Percentiles rank a stretch among this genome's conserved stretches.
phyloP scores from a whole-genome alignment of 2,113 vertebrate genomes.

The Eupsittula cactorum region DNA sequence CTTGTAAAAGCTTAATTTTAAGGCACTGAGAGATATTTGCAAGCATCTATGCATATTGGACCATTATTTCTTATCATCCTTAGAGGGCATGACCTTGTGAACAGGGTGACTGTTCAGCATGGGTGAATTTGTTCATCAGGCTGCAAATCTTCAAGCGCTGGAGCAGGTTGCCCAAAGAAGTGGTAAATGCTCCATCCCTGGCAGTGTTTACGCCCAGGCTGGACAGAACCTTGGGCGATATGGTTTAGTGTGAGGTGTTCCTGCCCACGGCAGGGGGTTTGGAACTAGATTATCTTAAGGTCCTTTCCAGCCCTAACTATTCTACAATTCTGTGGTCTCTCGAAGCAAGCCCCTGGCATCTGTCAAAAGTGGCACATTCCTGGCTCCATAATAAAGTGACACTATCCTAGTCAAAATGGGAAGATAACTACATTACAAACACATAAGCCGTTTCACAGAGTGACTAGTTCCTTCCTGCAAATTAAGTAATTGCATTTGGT shows the following conservation, averaged over 20 bases:
- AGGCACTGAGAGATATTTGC: background rate
- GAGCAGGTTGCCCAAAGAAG: background rate
- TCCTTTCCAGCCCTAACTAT: background rate
- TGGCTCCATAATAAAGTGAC: background rate
- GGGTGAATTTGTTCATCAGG: background rate
- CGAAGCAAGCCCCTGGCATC: background rate
- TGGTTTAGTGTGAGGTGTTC: background rate
- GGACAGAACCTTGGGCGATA: background rate
- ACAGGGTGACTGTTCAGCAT: background rate
- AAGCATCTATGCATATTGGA: background rate
- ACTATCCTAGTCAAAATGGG: background rate
- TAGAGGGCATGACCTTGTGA: background rate
- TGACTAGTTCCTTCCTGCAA: background rate
- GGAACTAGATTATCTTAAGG: background rate
- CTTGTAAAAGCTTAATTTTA: background rate
- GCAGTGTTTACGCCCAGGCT: background rate
- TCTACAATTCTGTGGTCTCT: background rate
- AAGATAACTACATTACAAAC: background rate
- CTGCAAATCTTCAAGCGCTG: background rate
- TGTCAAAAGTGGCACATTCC: background rate
- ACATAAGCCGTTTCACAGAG: accelerated
- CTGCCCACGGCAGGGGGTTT: background rate
- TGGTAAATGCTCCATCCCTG: background rate
- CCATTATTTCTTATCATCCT: background rate
- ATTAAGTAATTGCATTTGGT: background rate